Evolutionary conservation across 2,113 vertebrate species (phyloP).

Genomic region (Sinocyclocheilus anophthalmus): DNA sequence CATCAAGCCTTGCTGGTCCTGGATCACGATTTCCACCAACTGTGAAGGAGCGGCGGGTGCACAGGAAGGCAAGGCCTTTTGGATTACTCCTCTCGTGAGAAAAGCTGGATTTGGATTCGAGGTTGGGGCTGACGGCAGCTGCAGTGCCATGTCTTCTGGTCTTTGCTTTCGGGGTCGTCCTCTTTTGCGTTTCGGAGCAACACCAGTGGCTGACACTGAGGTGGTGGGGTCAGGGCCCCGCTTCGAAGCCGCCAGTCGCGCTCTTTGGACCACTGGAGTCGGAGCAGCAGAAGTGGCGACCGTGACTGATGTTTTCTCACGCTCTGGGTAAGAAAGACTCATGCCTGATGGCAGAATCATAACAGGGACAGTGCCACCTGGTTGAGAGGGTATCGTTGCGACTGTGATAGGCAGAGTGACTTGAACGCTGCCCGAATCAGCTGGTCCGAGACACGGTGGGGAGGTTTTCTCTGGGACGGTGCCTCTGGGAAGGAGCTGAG

Average conservation of each 20-base stretch:
- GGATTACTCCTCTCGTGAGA: slow-evolving; percentile 71
- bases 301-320: slow-evolving; percentile 55
- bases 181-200: slow-evolving; percentile 76
- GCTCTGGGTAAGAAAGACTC: slow-evolving; percentile 65
- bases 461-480: slow-evolving; percentile 74
- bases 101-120: slow-evolving; percentile 55
- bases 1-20: slow-evolving; percentile 64
- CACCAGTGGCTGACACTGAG: background rate
- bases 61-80: slow-evolving; percentile 69
- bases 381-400: slow-evolving; percentile 73
- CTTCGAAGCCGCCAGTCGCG: slow-evolving; percentile 62
- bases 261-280: slow-evolving; percentile 68
- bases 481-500: slow-evolving; percentile 84
- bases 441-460: slow-evolving; percentile 78
- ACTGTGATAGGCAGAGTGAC: slow-evolving; percentile 79
- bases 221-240: slow-evolving; percentile 64
- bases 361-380: slow-evolving; percentile 74
- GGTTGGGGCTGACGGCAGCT: background rate
- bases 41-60: slow-evolving; percentile 50
- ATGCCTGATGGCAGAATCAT: slow-evolving; percentile 82
- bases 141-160: slow-evolving; percentile 60
- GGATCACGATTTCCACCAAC: slow-evolving; percentile 70
- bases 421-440: slow-evolving; percentile 79
- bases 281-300: slow-evolving; percentile 55
- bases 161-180: slow-evolving; percentile 84